Conservation (phyloP, 92 coral and sea anemone genomes). For the Zoanthus sociatus region DNA sequence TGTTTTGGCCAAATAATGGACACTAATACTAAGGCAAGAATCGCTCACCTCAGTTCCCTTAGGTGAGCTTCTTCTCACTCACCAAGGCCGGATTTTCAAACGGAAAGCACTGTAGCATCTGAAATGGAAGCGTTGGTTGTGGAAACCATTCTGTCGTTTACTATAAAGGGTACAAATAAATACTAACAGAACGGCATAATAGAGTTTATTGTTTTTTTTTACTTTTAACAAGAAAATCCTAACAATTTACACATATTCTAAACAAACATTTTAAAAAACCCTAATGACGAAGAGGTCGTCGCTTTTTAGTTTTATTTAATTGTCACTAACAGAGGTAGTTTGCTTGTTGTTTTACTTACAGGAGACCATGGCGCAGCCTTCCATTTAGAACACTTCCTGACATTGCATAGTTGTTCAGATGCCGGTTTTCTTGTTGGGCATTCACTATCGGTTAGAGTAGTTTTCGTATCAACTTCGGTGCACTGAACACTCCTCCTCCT, state of each 20-base stretch:
- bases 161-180: too few relatives aligned
- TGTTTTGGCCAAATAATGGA: background rate
- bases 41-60: too few relatives aligned
- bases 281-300: background rate
- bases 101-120: too few relatives aligned
- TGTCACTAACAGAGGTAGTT: background rate
- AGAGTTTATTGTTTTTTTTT: too few relatives aligned
- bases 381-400: constrained; percentile 31
- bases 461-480: constrained; percentile 25
- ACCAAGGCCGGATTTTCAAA: too few relatives aligned
- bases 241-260: background rate
- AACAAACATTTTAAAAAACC: background rate
- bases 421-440: constrained; percentile 11
- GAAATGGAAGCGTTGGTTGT: too few relatives aligned
- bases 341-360: background rate
- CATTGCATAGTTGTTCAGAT: background rate
- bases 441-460: constrained; percentile 25
- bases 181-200: too few relatives aligned
- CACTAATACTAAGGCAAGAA: too few relatives aligned
- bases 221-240: too few relatives aligned
- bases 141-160: too few relatives aligned
- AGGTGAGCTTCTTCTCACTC: too few relatives aligned
- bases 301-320: background rate
- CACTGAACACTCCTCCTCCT: constrained; percentile 33
- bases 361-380: constrained; percentile 28